phyloP scores from a whole-genome alignment of 2,113 vertebrate species.

The Mastomys natalensis region DNA sequence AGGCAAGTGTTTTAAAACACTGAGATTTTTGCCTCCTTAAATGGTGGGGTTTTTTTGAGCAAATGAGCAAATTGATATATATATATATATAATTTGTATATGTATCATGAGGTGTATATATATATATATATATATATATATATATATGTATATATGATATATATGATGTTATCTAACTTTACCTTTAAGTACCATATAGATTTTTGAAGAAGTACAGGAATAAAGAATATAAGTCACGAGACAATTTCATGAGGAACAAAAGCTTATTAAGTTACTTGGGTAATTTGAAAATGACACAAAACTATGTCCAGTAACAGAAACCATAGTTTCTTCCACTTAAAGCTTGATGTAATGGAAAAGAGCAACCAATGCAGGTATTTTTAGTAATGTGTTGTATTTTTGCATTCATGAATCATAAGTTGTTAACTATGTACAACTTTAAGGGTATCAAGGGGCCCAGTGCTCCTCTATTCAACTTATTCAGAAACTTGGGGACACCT shows the following conservation, averaged over 20 bases:
- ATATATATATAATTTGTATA: neutral
- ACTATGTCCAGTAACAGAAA: neutral
- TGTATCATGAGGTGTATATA: too few relatives aligned
- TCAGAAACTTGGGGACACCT: neutral
- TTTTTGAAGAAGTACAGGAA: neutral
- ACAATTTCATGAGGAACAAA: neutral
- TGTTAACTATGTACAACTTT: neutral
- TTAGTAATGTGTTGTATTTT: neutral
- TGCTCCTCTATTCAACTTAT: neutral
- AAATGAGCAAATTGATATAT: neutral
- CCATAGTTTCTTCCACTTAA: neutral
- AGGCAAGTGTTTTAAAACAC: neutral
- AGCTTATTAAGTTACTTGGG: neutral
- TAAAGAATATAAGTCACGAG: neutral
- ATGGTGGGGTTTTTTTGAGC: neutral
- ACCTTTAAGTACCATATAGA: neutral
- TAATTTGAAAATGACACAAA: constrained; percentile 29
- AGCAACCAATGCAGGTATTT: neutral
- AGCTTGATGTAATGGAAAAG: neutral
- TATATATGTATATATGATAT: neutral
- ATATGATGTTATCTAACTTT: neutral
- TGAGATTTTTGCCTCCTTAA: neutral
- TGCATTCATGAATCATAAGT: neutral
- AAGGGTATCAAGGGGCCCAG: neutral
- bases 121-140: neutral